Base-by-base conservation (phyloP, 2,888 invertebrate species). In the Nebria salina region DNA sequence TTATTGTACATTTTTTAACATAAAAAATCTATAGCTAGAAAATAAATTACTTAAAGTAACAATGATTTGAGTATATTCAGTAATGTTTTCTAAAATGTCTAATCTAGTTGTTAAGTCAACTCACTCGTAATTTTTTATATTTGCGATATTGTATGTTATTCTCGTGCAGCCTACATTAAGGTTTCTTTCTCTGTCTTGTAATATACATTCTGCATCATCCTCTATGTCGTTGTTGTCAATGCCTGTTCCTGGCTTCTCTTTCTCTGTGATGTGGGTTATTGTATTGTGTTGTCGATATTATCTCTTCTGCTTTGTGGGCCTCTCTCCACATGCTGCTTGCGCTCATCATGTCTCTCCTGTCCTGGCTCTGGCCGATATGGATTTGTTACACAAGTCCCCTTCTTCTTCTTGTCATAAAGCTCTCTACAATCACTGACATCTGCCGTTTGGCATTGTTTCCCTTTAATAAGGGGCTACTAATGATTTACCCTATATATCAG, bases 281-380 rank as follows among this genome's bases (percentile, higher is more conserved):
- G 72, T 72, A 68, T 75, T 80, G 75, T 80, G 75, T 80, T 80
- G 80, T 80, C 80, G 80, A 80, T 80, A 80, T 41, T 65, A 75
- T 72, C 75, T 75, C 72, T 15, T 26, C 75, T 70, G 70, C 70
- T 75, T 72, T 72, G 75, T 25, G 34, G 9, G n/a, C 42, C 42
- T 15, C 42, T 6, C 73, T 26, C 43, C 26, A 54, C 54, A n/a
- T 9, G 20, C 73, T 42, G 64, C 34, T 41, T 72, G 41, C 70
- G 20, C 43, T 41, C 73, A 15, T 68, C 68, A 26, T 68, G 20
- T 54, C 54, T 54, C 54, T 54, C 13, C 34, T 34, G 66, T n/a
- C 25, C 34, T 41, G 43, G 41, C 73, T 15, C 15, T 41, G n/a
- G 42, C 64, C 25, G 75, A 43, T 75, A 75, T 75, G 75, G 42